Base-by-base conservation (phyloP, 2,888 invertebrate species). In the Trichopoda pennipes region DNA sequence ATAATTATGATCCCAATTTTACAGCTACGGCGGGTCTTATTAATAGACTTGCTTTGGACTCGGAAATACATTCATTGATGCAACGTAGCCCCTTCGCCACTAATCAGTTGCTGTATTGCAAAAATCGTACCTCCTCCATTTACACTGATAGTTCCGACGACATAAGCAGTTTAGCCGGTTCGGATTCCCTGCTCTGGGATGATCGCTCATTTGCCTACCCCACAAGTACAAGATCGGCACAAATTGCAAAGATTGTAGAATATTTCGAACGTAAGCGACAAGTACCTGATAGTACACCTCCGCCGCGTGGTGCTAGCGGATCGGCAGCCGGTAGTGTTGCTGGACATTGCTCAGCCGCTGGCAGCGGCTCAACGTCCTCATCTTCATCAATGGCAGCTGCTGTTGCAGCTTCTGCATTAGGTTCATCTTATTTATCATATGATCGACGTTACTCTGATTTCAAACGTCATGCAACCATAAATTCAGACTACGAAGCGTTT, bases 71-170 rank as follows among this genome's bases (percentile, higher is more conserved):
- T 60, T 91, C 91, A 56, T 85, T 92, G 49, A 89, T 92, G 64
- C 91, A 91, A 72, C 92, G 92, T 80, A 90, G 91, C 60, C 91
- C 91, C 35, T 91, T 92, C 74, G 89, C 91, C 38, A 90, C 91
- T 14, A 92, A 92, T 86, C 93, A 93, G 84, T 87, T 94, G 66
- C 91, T 93, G 51, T 92, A 92, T 78, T 93, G 93, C 75, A 93
- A 93, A 87, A 94, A 94, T 89, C 93, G 95, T 82, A 94, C 96
- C 49, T 95, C 95, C 72, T 96, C 96, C 85, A 95, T 96, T 75
- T 96, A 96, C 92, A 96, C 96, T 1, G 96, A 96, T 90, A 96
- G 96, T 88, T 96, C 95, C 55, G 96, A 96, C 90, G 96, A 96
- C 90, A 94, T 96, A 68, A 96, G 96, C 47, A 96, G 95, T 88